Conservation (phyloP, 2,797 vertebrate genomes). For the Typhlichthys eigenmanni region DNA sequence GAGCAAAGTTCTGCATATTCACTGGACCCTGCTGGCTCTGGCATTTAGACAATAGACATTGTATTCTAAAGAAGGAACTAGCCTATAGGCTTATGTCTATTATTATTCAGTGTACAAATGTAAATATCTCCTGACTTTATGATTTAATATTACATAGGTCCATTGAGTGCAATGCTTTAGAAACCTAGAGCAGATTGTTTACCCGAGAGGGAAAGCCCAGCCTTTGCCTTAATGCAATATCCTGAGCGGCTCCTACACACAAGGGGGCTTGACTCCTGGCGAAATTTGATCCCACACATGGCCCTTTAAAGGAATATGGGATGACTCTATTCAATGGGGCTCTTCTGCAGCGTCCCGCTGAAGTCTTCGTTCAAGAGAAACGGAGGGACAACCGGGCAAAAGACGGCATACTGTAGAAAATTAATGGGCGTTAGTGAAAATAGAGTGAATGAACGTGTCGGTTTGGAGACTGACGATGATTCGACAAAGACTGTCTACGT, state of each 20-base stretch:
- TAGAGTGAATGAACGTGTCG: constrained; percentile 26
- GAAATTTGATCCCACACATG: constrained; percentile 74
- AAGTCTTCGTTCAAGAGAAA: constrained; percentile 44
- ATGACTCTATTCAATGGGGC: constrained; percentile 78
- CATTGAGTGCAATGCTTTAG: not conserved
- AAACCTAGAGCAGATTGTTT: constrained; percentile 35
- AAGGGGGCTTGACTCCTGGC: constrained; percentile 63
- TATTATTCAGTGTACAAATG: not conserved
- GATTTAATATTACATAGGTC: not conserved
- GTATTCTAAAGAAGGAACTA: too few species aligned
- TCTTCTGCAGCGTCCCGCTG: constrained; percentile 41
- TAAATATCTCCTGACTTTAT: not conserved
- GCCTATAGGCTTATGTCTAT: not conserved
- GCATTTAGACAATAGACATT: too few species aligned
- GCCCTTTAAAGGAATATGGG: constrained; percentile 82
- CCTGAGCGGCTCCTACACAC: constrained; percentile 59
- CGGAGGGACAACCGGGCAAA: constrained; percentile 24
- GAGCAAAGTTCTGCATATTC: constrained; percentile 23
- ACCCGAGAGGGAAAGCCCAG: constrained; percentile 38
- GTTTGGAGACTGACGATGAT: constrained; percentile 52
- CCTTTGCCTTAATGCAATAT: constrained; percentile 65
- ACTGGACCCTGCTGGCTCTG: constrained; percentile 22
- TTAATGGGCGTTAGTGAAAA: constrained; percentile 37
- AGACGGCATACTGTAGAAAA: constrained; percentile 8
- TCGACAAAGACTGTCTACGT: constrained; percentile 56